Base-by-base conservation (phyloP, 2,113 vertebrate genomes). In the Zootoca vivipara region DNA sequence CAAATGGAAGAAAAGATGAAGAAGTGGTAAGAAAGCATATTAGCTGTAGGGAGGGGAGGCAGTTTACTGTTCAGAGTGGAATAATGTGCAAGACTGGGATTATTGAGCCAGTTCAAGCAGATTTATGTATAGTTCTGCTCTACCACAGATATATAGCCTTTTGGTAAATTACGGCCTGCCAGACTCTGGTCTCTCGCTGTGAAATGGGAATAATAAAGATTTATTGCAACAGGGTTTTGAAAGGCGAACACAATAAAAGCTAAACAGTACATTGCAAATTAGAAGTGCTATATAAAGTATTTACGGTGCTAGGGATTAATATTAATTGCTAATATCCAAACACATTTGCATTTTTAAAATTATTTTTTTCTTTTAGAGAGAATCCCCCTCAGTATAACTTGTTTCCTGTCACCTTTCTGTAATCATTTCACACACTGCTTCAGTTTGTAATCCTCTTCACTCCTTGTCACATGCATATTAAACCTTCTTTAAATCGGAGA, bases 381-480 rank as follows among this genome's bases (percentile, higher is more conserved):
- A 81, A 56, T 52, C 24, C 28, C 83, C 86, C 85, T 6, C 74
- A 56, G 42, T 93, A 75, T 73, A 64, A 62, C 24, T 73, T 89
- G 90, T 80, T 92, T 40, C 85, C 9, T 62, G 87, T 82, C 85
- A 85, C 79, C 91, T 89, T 95, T 85, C 93, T 81, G 84, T 94
- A 95, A 95, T 89, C 91, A 92, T 93, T 95, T 96, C 90, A 88
- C 91, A 90, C 79, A 92, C 65, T 92, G 90, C 92, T 93, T 83
- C 74, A 84, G 78, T 93, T 85, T 46, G 38, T 93, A 93, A 91
- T 95, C 94, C 94, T 87, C 82, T 89, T 95, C 90, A 92, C 86
- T 95, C 30, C 83, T 91, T 85, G 92, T 96, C 92, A 94, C 92
- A 93, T 93, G 91, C 30, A 1, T 64, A 85, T 93, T 95, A 95